phyloP scores from a whole-genome alignment of 2,888 invertebrate species.

The Glyphotaelius pellucidus region DNA sequence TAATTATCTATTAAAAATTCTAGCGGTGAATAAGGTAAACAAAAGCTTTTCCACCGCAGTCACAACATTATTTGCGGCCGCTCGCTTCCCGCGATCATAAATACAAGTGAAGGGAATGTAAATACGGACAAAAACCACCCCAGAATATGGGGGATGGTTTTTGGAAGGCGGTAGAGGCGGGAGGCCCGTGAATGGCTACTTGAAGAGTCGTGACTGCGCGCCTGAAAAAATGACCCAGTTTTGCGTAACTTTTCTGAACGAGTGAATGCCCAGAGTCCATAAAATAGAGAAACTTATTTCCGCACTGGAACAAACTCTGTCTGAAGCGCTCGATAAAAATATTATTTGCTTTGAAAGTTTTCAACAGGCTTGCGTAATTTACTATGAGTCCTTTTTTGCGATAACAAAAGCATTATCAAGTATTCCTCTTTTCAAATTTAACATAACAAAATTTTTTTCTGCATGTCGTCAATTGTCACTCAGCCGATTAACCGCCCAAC shows the following conservation, averaged over 20 bases:
- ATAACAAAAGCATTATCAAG: not conserved
- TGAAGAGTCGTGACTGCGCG: slow-evolving; percentile 12
- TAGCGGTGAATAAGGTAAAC: not conserved
- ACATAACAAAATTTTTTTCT: too few species aligned
- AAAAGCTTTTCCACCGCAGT: slow-evolving; percentile 2
- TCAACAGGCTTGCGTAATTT: not conserved
- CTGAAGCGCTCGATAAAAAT: not conserved
- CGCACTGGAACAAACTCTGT: not conserved
- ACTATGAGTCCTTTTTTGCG: not conserved
- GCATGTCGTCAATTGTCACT: too few species aligned
- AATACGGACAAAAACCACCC: slow-evolving; percentile 33
- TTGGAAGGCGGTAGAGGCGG: not conserved
- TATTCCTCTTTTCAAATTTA: not conserved
- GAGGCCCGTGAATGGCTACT: not conserved
- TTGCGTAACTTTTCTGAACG: not conserved
- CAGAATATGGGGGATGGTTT: not conserved
- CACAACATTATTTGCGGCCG: slow-evolving; percentile 9
- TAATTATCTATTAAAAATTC: not conserved
- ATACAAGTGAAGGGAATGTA: slow-evolving; percentile 31
- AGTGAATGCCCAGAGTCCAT: not conserved
- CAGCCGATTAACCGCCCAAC: too few species aligned
- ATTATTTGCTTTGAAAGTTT: not conserved
- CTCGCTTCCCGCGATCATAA: slow-evolving; percentile 32
- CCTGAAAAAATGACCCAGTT: slow-evolving; percentile 16
- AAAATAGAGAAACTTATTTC: not conserved